Base-by-base conservation (phyloP, 2,113 vertebrate species). In the Phalacrocorax carbo region DNA sequence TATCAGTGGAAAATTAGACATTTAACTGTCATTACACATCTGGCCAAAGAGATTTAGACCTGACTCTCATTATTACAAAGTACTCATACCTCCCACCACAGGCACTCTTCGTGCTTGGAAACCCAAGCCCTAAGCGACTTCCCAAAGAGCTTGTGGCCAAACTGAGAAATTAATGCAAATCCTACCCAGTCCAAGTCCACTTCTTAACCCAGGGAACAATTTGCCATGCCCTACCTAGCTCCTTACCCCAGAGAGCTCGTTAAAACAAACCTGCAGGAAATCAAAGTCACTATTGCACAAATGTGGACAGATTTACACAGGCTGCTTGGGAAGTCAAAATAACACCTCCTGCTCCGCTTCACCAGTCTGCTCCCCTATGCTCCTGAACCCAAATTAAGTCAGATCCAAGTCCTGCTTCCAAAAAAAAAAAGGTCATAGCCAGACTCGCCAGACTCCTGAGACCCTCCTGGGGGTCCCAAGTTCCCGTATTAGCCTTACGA, bases 231-330 rank as follows among this genome's bases (percentile, higher is more conserved):
- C 73, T 82, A 75, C 55, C 75, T 30, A 85, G 75, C 29, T 65
- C 79, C 82, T 62, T 90, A 83, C 94, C 54, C 91, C 64, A 68
- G 92, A 95, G 91, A 95, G 80, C 91, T 95, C 79, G 7, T 80
- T 96, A 84, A 96, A 97, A 92, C 69, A 96, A 90, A 91, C 78
- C n/a, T 34, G 48, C 77, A 96, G 93, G 90, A 98, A 97, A 96
- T 93, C 95, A 92, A 94, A 94, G 88, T 92, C 83, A 30, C 36
- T 57, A 21, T 22, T 82, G 92, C 65, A 81, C 82, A 95, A 95
- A 91, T 3, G 42, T 18, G 85, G 82, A 91, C 93, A 91, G 97
- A 93, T 93, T 97, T 96, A 90, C 86, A 96, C 91, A 88, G 40
- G 2, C 82, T 88, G 40, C 86, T 95, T 71, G 68, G 71, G 88